Base-by-base conservation (phyloP, 2,113 vertebrate genomes). In the Leptodactylus fuscus region DNA sequence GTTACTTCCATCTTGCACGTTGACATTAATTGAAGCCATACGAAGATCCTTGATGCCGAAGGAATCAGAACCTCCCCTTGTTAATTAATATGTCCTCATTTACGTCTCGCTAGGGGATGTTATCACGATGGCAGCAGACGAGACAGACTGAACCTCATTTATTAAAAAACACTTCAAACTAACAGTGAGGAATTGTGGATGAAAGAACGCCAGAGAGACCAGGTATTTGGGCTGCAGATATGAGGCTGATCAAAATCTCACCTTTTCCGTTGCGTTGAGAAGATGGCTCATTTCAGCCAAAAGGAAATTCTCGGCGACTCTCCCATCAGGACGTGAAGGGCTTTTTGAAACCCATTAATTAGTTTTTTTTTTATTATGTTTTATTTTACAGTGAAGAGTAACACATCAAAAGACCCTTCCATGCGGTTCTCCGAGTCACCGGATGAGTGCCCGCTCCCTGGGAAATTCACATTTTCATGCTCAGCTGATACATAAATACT, bases 61-160 rank as follows among this genome's bases (percentile, higher is more conserved):
- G 18, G 82, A 60, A 62, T 83, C 58, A 75, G 82, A 62, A 32
- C 51, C 36, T 83, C 82, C 81, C 53, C 82, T 38, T 48, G 70
- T 62, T 83, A 62, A 75, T 83, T 74, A 48, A 76, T 71, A 75
- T 74, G 81, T 74, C 81, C 81, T 83, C 41, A n/a, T 83, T 75
- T 75, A 41, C n/a, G 13, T 62, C 69, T 46, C 70, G 38, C 70
- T 62, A 12, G 71, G 82, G 82, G 36, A 83, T 76, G 82, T 83
- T 83, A 83, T 83, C 81, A 83, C 81, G 38, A 60, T 83, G 70
- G 81, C 81, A 44, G 71, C 81, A 83, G 81, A 83, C 81, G 70
- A 74, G 69, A 44, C 67, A 70, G 34, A 60, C 81, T 46, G 81
- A 83, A 75, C 36, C 51, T 83, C 70, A 73, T 83, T 83, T 73